These are phyloP conservation scores for Hylia prasina DNA, from an alignment of 2,113 vertebrate species.

Conservation along the genomic window DNA sequence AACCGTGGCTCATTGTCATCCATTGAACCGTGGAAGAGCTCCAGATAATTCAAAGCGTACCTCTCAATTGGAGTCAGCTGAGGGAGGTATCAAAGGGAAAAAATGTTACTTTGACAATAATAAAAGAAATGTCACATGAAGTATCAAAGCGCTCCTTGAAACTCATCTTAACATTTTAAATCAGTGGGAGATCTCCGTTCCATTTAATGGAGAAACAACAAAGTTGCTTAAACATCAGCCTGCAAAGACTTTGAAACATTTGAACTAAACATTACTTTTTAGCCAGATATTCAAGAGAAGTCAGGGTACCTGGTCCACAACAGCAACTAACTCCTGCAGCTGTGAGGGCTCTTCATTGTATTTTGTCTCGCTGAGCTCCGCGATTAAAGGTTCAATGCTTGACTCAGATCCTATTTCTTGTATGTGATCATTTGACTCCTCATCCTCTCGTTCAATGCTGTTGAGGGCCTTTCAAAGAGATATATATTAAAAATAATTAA, in stretches of 20 bases:
- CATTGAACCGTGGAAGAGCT: slow-evolving; percentile 78
- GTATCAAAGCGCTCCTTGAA: neutral
- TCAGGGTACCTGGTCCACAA: slow-evolving; percentile 85
- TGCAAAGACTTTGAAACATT: neutral
- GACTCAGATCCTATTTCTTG: slow-evolving; percentile 5
- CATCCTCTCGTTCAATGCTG: slow-evolving; percentile 80
- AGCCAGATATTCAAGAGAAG: neutral
- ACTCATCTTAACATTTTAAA: neutral
- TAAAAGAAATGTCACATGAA: neutral
- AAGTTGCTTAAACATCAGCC: neutral
- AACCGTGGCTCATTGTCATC: slow-evolving; percentile 45
- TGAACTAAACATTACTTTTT: neutral
- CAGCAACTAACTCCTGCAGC: slow-evolving; percentile 82
- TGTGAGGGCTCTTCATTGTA: slow-evolving; percentile 76
- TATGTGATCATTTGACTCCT: neutral
- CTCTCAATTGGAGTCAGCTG: slow-evolving; percentile 94
- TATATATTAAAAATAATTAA: neutral
- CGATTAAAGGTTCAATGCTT: slow-evolving; percentile 37
- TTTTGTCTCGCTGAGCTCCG: slow-evolving; percentile 46
- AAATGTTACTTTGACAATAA: neutral
- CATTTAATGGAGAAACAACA: neutral
- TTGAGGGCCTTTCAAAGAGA: slow-evolving; percentile 80
- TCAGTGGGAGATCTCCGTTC: neutral
- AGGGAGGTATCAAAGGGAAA: neutral
- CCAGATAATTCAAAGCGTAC: slow-evolving; percentile 90